Percentiles rank a stretch among this genome's conserved stretches.
These are phyloP conservation scores for Cryptoblepharus egeriae DNA, from an alignment of 2,797 vertebrate genomes.

Conservation along the genomic window DNA sequence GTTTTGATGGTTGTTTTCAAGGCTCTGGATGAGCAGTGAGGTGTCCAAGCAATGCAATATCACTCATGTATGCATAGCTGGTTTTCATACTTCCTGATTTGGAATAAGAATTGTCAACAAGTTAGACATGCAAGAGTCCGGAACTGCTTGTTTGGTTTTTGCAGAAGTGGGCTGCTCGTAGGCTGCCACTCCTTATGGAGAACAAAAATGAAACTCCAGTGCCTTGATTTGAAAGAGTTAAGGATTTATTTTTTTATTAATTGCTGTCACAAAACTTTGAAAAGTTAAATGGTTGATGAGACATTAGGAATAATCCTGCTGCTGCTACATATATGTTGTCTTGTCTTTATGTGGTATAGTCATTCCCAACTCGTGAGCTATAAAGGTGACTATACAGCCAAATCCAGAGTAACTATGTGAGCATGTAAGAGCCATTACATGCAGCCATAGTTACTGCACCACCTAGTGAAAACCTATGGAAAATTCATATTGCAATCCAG, in stretches of 20 bases:
- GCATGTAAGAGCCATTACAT: too few relatives aligned
- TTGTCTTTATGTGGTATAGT: neutral
- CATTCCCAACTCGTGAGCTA: neutral
- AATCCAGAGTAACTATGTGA: too few relatives aligned
- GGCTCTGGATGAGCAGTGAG: neutral
- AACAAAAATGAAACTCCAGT: neutral
- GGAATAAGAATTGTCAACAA: neutral
- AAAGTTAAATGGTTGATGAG: neutral
- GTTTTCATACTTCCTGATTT: conserved; percentile 4
- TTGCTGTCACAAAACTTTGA: neutral
- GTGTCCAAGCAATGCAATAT: neutral
- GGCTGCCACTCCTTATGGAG: neutral
- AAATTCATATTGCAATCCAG: too few relatives aligned
- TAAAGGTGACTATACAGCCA: too few relatives aligned
- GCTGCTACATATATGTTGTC: too few relatives aligned
- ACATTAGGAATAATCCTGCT: neutral
- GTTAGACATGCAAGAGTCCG: accelerated
- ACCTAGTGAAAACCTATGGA: too few relatives aligned
- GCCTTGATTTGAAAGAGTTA: neutral
- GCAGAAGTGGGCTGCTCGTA: accelerated
- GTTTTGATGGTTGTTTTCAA: neutral
- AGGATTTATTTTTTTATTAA: neutral
- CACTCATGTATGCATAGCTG: neutral
- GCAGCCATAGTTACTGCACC: too few relatives aligned
- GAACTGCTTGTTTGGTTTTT: conserved; percentile 20